Percentiles rank a stretch among this genome's conserved stretches.
These are phyloP conservation scores for Redunca redunca DNA, from an alignment of 2,113 vertebrate genomes.

Conservation along the genomic window DNA sequence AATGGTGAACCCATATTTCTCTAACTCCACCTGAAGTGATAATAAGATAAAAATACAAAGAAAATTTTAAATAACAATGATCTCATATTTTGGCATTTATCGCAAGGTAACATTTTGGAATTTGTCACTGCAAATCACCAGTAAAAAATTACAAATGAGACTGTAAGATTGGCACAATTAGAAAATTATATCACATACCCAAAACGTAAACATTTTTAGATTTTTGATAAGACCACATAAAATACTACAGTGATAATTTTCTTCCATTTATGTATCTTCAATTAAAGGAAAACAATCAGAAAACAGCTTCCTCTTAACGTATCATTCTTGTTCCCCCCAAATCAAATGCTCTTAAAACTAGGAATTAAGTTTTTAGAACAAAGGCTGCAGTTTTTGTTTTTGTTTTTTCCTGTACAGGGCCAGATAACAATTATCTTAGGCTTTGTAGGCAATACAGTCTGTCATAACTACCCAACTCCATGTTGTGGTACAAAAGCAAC, in stretches of 20 bases:
- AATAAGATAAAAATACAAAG: constrained; percentile 20
- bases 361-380: not conserved
- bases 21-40: not conserved
- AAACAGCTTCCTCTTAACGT: not conserved
- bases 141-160: constrained; percentile 20
- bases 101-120: not conserved
- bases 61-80: not conserved
- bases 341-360: not conserved
- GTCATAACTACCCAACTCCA: not conserved
- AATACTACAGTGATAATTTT: not conserved
- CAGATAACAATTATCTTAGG: not conserved
- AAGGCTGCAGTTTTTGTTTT: not conserved
- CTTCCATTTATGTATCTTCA: not conserved
- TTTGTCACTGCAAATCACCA: not conserved
- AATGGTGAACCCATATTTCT: not conserved
- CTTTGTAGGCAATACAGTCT: not conserved
- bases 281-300: constrained; percentile 14
- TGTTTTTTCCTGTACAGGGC: not conserved
- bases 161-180: not conserved
- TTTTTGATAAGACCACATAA: not conserved
- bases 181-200: not conserved
- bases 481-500: not conserved
- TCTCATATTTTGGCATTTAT: not conserved
- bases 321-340: not conserved
- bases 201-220: not conserved